Base-by-base conservation (phyloP, 2,797 vertebrate genomes). In the Acanthurus tractus region DNA sequence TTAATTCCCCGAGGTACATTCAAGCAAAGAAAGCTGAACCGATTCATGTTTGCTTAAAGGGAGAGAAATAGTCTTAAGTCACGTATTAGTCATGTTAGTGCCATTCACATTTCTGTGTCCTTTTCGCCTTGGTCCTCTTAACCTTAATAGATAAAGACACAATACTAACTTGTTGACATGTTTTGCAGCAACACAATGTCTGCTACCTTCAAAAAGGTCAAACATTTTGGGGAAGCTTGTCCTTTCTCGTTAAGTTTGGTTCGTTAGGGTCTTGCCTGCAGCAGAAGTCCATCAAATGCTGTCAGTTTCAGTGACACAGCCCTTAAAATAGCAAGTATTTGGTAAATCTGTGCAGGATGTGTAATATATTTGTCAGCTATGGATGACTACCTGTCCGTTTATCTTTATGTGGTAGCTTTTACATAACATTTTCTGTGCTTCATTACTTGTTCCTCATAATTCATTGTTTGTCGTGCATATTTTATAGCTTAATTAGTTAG, bases 401-500 rank as follows among this genome's bases (percentile, higher is more conserved):
- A 49, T 45, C 13, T 42, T 13, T 22, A 3, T 13, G 11, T 8
- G 15, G 12, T 13, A 11, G 22, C 13, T 4, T 12, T 62, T 56
- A 52, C 23, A 11, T 64, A 40, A 63, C 49, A 52, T 76, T 70
- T 71, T 58, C 17, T 56, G 4, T 15, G 3, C 8, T 49, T 20
- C 9, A 17, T 40, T 2, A 49, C n/a, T 74, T 56, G 34, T 83
- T 83, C 62, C 82, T 58, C 40, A 46, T 84, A 15, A n/a, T 42
- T 5, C 15, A 62, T 48, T 3, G 36, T 22, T 48, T 3, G 36
- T 22, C 11, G 7, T 18, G 7, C 6, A 36, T 14, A 52, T 77
- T 57, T 38, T 15, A 67, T 7, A 48, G 10, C 6, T 8, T 29
- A 25, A 38, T 59, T 56, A 40, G 57, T 71, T 53, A 69, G 64